Percentiles rank a stretch among this genome's conserved stretches.
phyloP scores from a whole-genome alignment of 2,888 invertebrate species.

The Anoncus sp. region DNA sequence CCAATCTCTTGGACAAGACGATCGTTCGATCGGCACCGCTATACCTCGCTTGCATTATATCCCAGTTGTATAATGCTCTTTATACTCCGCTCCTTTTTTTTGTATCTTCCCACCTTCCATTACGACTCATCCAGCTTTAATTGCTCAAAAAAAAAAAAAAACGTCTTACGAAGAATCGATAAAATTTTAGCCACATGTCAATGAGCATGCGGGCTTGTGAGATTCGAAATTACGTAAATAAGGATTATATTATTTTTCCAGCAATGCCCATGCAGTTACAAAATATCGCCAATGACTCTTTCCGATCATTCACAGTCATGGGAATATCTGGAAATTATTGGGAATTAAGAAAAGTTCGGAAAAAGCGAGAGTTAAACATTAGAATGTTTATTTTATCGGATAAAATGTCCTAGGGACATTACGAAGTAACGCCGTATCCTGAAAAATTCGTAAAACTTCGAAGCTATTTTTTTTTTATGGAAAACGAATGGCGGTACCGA shows the following conservation, averaged over 20 bases:
- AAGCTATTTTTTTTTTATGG: neutral
- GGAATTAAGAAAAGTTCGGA: too few species aligned
- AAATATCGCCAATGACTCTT: too few species aligned
- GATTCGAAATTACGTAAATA: too few species aligned
- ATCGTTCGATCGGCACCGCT: slow-evolving; percentile 77
- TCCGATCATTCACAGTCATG: too few species aligned
- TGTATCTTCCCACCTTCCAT: slow-evolving; percentile 17
- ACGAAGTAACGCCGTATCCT: neutral
- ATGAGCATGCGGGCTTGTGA: too few species aligned
- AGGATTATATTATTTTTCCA: too few species aligned
- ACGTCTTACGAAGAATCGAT: slow-evolving; percentile 12
- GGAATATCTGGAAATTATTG: too few species aligned
- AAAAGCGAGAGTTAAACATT: too few species aligned
- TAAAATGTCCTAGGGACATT: neutral
- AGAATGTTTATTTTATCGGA: neutral
- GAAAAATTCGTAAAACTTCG: neutral
- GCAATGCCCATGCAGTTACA: too few species aligned
- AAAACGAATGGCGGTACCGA: neutral
- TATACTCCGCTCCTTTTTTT: slow-evolving; percentile 45
- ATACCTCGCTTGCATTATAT: slow-evolving; percentile 76
- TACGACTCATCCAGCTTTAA: slow-evolving; percentile 13
- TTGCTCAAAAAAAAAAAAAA: too few species aligned
- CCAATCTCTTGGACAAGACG: slow-evolving; percentile 77
- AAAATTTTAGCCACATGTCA: too few species aligned
- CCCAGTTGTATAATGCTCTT: slow-evolving; percentile 58